These are phyloP conservation scores for Spodoptera frugiperda DNA, from an alignment of 1,140 invertebrate genomes.

Conservation along the genomic window DNA sequence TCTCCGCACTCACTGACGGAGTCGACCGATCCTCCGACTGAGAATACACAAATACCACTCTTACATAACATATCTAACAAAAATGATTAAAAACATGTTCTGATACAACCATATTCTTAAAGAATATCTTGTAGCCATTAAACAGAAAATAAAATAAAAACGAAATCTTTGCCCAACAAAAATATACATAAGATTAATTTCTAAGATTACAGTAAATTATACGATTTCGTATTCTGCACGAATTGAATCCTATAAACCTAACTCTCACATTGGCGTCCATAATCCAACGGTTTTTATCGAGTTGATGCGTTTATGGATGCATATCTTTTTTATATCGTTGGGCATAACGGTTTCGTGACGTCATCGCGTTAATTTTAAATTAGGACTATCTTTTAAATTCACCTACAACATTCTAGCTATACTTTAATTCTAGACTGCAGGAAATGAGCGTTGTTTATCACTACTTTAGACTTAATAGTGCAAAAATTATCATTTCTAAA, in stretches of 20 bases:
- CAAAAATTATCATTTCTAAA: slow-evolving; percentile 15
- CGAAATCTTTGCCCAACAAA: neutral
- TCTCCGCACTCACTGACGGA: slow-evolving; percentile 82
- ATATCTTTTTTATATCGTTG: slow-evolving; percentile 36
- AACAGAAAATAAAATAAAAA: neutral
- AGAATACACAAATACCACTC: slow-evolving; percentile 17
- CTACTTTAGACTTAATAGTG: neutral
- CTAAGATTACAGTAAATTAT: neutral
- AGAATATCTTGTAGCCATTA: too few relatives aligned
- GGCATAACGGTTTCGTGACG: slow-evolving; percentile 36
- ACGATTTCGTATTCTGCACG: neutral
- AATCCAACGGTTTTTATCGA: slow-evolving; percentile 45
- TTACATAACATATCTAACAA: too few relatives aligned
- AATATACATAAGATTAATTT: neutral
- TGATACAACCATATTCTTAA: too few relatives aligned
- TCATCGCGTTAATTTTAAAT: slow-evolving; percentile 39
- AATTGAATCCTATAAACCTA: slow-evolving; percentile 6
- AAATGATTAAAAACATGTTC: too few relatives aligned
- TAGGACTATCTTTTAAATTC: slow-evolving; percentile 13
- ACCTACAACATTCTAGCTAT: neutral
- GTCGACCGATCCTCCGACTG: slow-evolving; percentile 83
- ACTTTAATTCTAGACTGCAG: neutral
- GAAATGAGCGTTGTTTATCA: neutral
- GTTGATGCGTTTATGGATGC: slow-evolving; percentile 47
- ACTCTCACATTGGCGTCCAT: slow-evolving; percentile 8